Evolutionary conservation across 1,140 invertebrate species (phyloP), one percentile per base, ranked within the genome.

Genomic region (Argopecten irradians): DNA sequence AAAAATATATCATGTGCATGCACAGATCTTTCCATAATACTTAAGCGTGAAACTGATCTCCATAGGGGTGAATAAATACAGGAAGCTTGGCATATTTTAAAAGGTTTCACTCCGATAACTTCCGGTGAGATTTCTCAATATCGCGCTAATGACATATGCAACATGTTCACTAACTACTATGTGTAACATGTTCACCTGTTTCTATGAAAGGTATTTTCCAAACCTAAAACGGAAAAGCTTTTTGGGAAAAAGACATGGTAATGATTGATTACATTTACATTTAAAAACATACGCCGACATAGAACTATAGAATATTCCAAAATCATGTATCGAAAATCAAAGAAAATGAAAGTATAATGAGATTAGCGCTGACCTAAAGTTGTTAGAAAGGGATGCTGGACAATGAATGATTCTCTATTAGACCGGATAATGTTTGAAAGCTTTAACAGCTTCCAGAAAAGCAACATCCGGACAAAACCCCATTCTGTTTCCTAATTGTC

Each of bases 381-480:
- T 71, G 5, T 1, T 28, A 28, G 1, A 7, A n/a, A 3, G 8
- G 5, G 28, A n/a, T n/a, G 28, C 55, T 71, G 5, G 5, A 71
- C 55, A 71, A 5, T 71, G 0, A 28, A 1, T 16, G 16, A 71
- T 11, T 71, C 22, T 16, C 16, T n/a, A 71, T 5, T 71, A 5
- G n/a, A 71, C n/a, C 55, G 22, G 55, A 71, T n/a, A 71, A n/a
- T 71, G n/a, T 71, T n/a, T 71, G n/a, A 71, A 71, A 71, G 55
- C 22, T 71, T 71, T n/a, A 71, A 2, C 55, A 71, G 55, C n/a
- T 71, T 28, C 5, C 13, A 3, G n/a, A 71, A 3, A n/a, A 71
- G 55, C 5, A 28, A 71, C n/a, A 16, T 71, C 55, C n/a, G 55
- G 55, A 39, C 5, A 39, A 8, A 39, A 39, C 13, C 13, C 5